A percentile compares a stretch with the other conserved stretches of the same genome.
phyloP scores from a whole-genome alignment of 2,797 vertebrate species.

The Malurus splendens region DNA sequence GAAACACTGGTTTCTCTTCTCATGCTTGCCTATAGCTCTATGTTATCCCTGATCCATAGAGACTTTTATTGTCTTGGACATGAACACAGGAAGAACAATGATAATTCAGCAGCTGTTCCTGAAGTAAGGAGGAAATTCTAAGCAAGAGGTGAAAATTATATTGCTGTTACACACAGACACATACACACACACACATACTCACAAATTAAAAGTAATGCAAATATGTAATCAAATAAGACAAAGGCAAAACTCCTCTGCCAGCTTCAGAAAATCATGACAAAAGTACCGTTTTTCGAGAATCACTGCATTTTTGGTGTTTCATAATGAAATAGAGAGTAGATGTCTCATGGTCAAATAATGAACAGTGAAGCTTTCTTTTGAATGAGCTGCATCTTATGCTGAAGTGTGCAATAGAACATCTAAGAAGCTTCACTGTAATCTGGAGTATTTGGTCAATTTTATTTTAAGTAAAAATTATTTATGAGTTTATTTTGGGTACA shows the following conservation, averaged over 20 bases:
- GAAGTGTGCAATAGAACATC: background rate
- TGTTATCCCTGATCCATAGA: background rate
- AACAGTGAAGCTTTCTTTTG: background rate
- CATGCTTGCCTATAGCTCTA: background rate
- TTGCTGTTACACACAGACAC: background rate
- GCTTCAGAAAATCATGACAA: background rate
- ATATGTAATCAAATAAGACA: background rate
- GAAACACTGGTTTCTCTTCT: background rate
- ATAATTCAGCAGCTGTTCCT: background rate
- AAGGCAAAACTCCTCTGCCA: background rate
- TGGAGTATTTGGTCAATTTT: background rate
- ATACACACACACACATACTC: background rate
- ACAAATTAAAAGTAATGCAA: background rate
- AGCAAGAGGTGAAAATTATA: background rate
- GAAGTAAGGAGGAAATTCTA: background rate
- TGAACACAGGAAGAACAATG: background rate
- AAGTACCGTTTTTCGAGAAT: background rate
- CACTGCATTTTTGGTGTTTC: background rate
- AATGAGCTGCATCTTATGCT: background rate
- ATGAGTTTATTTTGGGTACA: background rate
- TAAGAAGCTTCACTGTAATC: background rate
- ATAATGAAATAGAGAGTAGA: background rate
- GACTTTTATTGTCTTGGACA: background rate
- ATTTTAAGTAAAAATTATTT: background rate
- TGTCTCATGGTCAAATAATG: background rate